These are phyloP conservation scores for pig (Sus scrofa) DNA, from an alignment of 2,113 vertebrate genomes.

Conservation along the genomic window DNA sequence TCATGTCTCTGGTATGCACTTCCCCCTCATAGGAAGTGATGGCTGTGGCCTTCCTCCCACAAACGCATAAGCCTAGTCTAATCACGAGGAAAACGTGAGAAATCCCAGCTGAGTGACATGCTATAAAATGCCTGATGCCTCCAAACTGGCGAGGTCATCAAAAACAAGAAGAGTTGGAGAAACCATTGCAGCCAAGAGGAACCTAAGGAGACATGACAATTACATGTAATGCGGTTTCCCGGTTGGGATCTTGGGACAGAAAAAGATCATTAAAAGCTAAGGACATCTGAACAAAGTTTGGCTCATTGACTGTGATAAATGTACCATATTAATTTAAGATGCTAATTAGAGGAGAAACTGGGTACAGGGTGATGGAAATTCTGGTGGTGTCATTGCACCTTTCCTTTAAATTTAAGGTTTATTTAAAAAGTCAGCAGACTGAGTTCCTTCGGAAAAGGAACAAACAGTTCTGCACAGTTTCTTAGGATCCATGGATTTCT, in stretches of 20 bases:
- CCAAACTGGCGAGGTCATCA: background rate
- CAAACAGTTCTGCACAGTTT: background rate
- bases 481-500: background rate
- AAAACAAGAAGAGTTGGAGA: background rate
- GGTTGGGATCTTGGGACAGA: background rate
- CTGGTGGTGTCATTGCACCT: too few species aligned
- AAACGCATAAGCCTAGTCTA: too few species aligned
- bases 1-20: background rate
- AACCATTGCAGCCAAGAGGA: background rate
- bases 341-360: background rate
- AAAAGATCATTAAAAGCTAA: background rate
- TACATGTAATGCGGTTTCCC: background rate
- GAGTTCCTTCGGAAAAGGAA: background rate
- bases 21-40: background rate
- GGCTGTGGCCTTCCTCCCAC: background rate
- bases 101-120: background rate
- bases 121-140: background rate
- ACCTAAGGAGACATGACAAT: fast-evolving
- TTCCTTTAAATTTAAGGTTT: background rate
- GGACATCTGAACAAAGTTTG: background rate
- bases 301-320: background rate
- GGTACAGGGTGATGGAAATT: background rate
- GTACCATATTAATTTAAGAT: too few species aligned
- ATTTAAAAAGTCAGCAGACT: background rate
- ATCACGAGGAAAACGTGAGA: background rate